Conservation (phyloP, 2,888 invertebrate genomes). For the Imbricaverruca yamaguchii region DNA sequence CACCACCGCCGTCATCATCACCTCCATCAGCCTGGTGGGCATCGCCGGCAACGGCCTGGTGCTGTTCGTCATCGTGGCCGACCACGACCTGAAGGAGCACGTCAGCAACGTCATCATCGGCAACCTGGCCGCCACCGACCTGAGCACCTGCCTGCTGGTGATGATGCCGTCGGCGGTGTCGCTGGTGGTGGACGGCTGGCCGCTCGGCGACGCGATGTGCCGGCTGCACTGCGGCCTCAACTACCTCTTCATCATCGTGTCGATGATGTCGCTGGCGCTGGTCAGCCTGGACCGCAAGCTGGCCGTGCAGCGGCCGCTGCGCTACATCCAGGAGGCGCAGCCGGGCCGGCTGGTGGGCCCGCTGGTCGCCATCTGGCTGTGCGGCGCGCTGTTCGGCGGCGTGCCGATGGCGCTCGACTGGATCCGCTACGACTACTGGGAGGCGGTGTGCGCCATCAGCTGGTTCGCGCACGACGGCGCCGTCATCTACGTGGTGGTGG, state of each 20-base stretch:
- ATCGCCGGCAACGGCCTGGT: slow-evolving; percentile 25
- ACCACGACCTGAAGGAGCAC: slow-evolving; percentile 15
- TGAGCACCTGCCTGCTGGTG: slow-evolving; percentile 25
- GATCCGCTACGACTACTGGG: slow-evolving; percentile 27
- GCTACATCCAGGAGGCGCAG: background rate
- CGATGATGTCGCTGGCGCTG: slow-evolving; percentile 25
- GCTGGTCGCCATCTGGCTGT: slow-evolving; percentile 5
- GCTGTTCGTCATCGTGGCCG: slow-evolving; percentile 11
- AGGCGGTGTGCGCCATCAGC: slow-evolving; percentile 25
- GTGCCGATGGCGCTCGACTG: slow-evolving; percentile 22
- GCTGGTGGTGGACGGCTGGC: slow-evolving; percentile 24
- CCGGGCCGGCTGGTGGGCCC: slow-evolving; percentile 3
- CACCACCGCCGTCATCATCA: background rate
- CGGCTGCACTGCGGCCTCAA: slow-evolving; percentile 23
- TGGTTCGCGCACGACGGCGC: slow-evolving; percentile 24
- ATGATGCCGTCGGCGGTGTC: slow-evolving; percentile 25
- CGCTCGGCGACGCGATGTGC: slow-evolving; percentile 22
- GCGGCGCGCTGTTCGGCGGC: background rate
- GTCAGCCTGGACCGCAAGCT: slow-evolving; percentile 24
- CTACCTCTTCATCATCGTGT: slow-evolving; percentile 25
- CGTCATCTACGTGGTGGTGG: slow-evolving; percentile 22
- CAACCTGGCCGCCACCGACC: slow-evolving; percentile 26
- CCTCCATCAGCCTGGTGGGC: slow-evolving; percentile 17
- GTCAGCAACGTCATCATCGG: slow-evolving; percentile 25
- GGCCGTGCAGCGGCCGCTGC: slow-evolving; percentile 22